Conservation (phyloP, 2,888 invertebrate genomes). For the Aporophyla lueneburgensis region DNA sequence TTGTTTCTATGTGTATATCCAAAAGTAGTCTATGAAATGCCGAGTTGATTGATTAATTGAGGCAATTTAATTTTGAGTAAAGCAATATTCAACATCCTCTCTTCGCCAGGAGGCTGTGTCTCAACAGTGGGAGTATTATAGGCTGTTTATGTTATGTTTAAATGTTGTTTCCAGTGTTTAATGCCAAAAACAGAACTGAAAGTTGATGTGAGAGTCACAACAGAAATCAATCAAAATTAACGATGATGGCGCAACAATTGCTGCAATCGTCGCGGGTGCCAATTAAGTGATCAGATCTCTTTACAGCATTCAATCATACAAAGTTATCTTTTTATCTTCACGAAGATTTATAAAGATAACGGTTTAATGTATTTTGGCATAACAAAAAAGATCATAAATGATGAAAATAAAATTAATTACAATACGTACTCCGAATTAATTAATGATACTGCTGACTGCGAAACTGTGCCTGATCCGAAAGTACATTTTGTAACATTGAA, state of each 20-base stretch:
- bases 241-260: constrained; percentile 53
- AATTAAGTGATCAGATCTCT: constrained; percentile 59
- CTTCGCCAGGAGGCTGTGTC: too few species aligned
- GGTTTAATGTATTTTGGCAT: constrained; percentile 33
- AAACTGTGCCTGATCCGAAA: not conserved
- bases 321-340: constrained; percentile 55
- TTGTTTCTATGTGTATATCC: not conserved
- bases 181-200: not conserved
- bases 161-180: not conserved
- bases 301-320: constrained; percentile 47
- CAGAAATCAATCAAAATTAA: constrained; percentile 57
- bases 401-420: constrained; percentile 1
- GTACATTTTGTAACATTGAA: not conserved
- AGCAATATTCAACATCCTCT: too few species aligned
- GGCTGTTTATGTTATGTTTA: too few species aligned
- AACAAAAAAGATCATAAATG: not conserved
- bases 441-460: not conserved
- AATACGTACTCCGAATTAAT: not conserved
- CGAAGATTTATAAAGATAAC: constrained; percentile 37
- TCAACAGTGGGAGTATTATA: too few species aligned
- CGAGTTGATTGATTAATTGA: not conserved
- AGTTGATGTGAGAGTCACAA: constrained; percentile 7
- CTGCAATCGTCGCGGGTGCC: constrained; percentile 38
- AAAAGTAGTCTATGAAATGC: not conserved
- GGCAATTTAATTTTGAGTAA: not conserved